phyloP scores from a whole-genome alignment of 2,888 invertebrate genomes.

The Leptura quadrifasciata region DNA sequence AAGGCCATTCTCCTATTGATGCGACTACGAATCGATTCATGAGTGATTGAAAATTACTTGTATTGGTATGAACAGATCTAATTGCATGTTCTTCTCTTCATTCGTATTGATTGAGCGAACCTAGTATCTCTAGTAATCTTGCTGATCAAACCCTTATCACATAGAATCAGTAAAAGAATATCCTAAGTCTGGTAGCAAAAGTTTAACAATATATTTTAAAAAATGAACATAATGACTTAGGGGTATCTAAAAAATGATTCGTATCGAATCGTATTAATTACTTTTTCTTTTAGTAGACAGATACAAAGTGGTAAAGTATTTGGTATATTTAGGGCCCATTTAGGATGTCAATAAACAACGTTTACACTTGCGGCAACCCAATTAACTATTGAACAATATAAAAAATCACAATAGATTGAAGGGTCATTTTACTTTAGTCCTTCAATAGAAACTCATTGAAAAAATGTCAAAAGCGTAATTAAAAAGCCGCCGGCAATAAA shows the following conservation, averaged over 20 bases:
- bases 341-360: slow-evolving; percentile 39
- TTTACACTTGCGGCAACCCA: slow-evolving; percentile 43
- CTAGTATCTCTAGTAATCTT: too few relatives aligned
- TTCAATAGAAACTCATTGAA: slow-evolving; percentile 39
- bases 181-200: background rate
- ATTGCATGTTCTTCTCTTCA: too few relatives aligned
- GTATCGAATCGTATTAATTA: slow-evolving; percentile 35
- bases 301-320: slow-evolving; percentile 31
- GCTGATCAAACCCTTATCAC: too few relatives aligned
- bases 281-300: slow-evolving; percentile 36
- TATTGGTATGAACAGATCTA: too few relatives aligned
- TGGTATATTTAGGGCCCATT: slow-evolving; percentile 36
- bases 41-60: too few relatives aligned
- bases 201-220: background rate
- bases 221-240: background rate
- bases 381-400: slow-evolving; percentile 38
- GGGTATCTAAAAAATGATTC: slow-evolving; percentile 36
- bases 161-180: background rate
- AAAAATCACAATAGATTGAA: slow-evolving; percentile 45
- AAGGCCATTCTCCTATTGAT: too few relatives aligned
- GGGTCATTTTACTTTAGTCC: slow-evolving; percentile 37
- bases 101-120: too few relatives aligned
- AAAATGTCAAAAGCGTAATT: slow-evolving; percentile 40
- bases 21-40: too few relatives aligned
- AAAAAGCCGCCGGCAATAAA: slow-evolving; percentile 40